Base-by-base conservation (phyloP, 2,797 vertebrate genomes). In the Fistularia commersonii region DNA sequence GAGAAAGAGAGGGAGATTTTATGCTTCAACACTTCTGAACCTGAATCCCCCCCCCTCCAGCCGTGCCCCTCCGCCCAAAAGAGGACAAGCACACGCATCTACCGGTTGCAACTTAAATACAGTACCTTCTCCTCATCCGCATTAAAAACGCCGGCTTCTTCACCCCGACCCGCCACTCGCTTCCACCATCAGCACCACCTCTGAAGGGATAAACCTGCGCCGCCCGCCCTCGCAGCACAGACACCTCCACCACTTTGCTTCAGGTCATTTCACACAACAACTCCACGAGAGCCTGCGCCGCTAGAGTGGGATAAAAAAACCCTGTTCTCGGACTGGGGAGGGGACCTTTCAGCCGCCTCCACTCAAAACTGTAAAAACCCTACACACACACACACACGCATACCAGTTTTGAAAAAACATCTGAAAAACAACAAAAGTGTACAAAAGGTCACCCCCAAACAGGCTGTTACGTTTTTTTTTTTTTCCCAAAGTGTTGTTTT, bases 1-100 rank as follows among this genome's bases (percentile, higher is more conserved):
- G 59, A 76, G 52, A 61, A 77, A 48, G 55, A 45, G 56, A 46
- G 63, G 64, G 61, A 77, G 80, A 88, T 90, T 90, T 90, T 87
- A 83, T 88, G 87, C 88, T 88, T 87, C 88, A 88, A 89, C 89
- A 91, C 88, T 89, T 91, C 85, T 82, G 69, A 87, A 87, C 82
- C 84, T 81, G 78, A 64, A 61, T 41, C 44, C 1, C 31, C 48
- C 51, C 15, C 69, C 51, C 51, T 57, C 14, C 48, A 33, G 32
- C 34, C 3, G 58, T 51, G 49, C 49, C 62, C 48, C 57, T 81
- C 83, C 77, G 81, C 80, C 83, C 79, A 84, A 74, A 85, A 74
- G 63, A 69, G 72, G 69, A 81, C 72, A 66, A 74, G 66, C 77
- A 83, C 69, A 81, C 45, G 58, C 79, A 80, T 66, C 69, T 48